phyloP scores from a whole-genome alignment of 2,888 invertebrate genomes.

The Hyles lineata region DNA sequence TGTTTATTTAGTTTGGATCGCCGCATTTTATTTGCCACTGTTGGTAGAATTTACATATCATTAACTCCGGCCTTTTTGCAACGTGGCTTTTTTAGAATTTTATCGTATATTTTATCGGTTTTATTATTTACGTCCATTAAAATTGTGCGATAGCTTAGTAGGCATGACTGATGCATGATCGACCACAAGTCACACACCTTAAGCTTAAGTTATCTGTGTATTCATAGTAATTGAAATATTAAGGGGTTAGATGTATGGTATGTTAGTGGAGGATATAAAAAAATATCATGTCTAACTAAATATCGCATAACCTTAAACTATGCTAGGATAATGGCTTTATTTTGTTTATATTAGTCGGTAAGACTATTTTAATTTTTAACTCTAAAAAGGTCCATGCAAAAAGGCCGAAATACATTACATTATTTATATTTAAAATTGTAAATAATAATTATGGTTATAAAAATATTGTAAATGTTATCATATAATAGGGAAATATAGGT shows the following conservation, averaged over 20 bases:
- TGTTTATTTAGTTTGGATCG: slow-evolving; percentile 6
- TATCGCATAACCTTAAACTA: too few species aligned
- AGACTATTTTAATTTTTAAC: neutral
- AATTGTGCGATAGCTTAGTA: too few species aligned
- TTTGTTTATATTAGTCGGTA: too few species aligned
- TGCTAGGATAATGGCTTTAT: too few species aligned
- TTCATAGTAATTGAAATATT: too few species aligned
- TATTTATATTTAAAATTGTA: slow-evolving; percentile 16
- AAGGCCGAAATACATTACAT: neutral
- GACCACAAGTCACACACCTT: too few species aligned
- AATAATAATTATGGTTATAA: slow-evolving; percentile 24
- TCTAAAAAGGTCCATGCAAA: neutral
- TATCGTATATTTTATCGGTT: neutral
- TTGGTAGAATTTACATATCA: slow-evolving; percentile 25
- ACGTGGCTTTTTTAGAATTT: neutral
- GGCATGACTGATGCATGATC: too few species aligned
- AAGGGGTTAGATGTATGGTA: too few species aligned
- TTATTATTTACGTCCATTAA: neutral
- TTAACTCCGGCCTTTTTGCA: slow-evolving; percentile 8
- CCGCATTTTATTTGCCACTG: slow-evolving; percentile 13
- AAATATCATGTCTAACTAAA: too few species aligned
- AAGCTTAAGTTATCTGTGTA: too few species aligned
- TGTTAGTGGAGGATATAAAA: too few species aligned
- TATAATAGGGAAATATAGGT: slow-evolving; percentile 4
- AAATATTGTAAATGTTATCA: slow-evolving; percentile 12